Evolutionary conservation across 2,113 vertebrate genomes (phyloP).

Genomic region (Diphyllodes magnificus): DNA sequence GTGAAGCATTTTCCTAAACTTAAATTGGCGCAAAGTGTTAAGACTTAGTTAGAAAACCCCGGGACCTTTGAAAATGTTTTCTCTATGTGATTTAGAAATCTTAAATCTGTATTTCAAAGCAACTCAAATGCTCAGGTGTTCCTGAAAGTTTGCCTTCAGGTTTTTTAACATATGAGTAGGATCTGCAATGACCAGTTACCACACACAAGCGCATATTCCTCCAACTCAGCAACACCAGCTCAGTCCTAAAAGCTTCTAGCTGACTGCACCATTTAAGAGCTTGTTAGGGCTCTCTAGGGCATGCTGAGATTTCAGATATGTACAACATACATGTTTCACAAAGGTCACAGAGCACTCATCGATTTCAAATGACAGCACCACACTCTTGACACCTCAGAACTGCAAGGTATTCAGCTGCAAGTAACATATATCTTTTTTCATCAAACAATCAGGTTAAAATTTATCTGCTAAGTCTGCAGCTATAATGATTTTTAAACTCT

Average conservation of each 20-base stretch:
- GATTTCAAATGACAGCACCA: neutral
- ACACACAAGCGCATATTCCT: neutral
- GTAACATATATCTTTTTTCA: neutral
- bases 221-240: neutral
- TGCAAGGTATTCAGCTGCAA: neutral
- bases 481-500: constrained; percentile 48
- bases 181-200: neutral
- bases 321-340: neutral
- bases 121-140: neutral
- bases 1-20: neutral
- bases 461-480: constrained; percentile 15
- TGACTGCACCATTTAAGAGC: neutral
- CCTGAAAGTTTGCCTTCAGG: neutral
- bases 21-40: neutral
- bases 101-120: neutral
- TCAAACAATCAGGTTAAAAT: neutral
- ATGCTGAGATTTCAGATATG: neutral
- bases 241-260: neutral
- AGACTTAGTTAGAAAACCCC: neutral
- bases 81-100: neutral
- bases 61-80: neutral
- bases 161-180: neutral
- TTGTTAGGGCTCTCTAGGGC: neutral
- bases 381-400: neutral
- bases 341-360: neutral